Evolutionary conservation across 35 echinoderm and acorn worm genomes (phyloP), one percentile per base, ranked within the genome.

Genomic region (Holothuria glaberrima): DNA sequence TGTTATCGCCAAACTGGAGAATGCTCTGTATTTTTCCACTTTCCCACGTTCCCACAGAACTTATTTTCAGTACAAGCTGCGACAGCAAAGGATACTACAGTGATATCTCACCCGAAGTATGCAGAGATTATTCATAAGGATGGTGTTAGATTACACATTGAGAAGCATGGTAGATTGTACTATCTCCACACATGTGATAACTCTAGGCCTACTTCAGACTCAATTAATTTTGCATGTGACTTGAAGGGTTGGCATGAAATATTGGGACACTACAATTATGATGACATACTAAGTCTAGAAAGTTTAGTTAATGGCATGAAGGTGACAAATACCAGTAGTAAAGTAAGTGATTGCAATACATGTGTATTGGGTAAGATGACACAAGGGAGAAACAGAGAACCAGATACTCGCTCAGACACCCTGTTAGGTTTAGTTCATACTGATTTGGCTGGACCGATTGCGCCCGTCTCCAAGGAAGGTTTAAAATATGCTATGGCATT

Each of bases 401-500:
- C 90, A 12, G 68, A 87, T 75, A 22, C 52, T 59, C 48, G 45
- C n/a, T 64, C 90, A 33, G 63, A 1, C 6, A 10, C 34, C 9
- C 57, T 48, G 14, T 60, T 86, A 30, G 90, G 72, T 22, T 31
- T 87, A 20, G 66, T 87, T 3, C 58, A 67, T 31, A 87, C 68
- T n/a, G 83, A 92, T 78, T 59, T 78, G 45, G 90, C 68, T 3
- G 85, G 75, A n/a, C 59, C 59, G n/a, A 82, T 89, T 12, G 24
- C 75, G 24, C 45, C 58, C 4, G 14, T 54, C 18, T 34, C 54
- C 28, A 92, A 88, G 52, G 91, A 88, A 7, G 58, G 45, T 10
- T 92, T 87, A 34, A 86, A 80, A 88, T 92, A 87, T 71, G 91
- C 91, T 6, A 52, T 88, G 3, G 4, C 48, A 21, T 92, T 88